Conservation (phyloP, 2,888 invertebrate genomes). For the Campaea margaritaria region DNA sequence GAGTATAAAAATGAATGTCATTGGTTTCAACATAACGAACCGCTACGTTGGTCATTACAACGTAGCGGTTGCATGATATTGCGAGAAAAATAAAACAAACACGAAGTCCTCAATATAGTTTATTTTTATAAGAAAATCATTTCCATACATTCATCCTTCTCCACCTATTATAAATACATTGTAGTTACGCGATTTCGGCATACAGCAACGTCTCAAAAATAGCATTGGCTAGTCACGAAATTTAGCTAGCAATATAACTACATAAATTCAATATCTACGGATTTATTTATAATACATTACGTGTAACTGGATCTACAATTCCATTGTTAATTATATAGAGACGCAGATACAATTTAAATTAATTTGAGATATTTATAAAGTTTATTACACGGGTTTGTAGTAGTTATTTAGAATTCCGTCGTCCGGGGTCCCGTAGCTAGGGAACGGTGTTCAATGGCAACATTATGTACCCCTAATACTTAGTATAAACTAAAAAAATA, state of each 20-base stretch:
- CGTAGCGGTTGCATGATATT: too few species aligned
- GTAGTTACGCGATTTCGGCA: conserved; percentile 71
- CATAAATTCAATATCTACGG: conserved; percentile 70
- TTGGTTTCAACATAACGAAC: too few species aligned
- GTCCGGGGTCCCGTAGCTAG: conserved; percentile 16
- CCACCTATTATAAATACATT: conserved; percentile 80
- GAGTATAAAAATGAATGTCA: too few species aligned
- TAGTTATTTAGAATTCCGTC: conserved; percentile 34
- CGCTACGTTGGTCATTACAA: too few species aligned
- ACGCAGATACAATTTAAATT: conserved; percentile 32
- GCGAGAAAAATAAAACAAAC: conserved; percentile 45
- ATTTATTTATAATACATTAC: conserved; percentile 72
- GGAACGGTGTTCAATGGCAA: conserved; percentile 13
- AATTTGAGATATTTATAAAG: conserved; percentile 37
- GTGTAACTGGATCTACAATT: conserved; percentile 60
- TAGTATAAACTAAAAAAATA: conserved; percentile 26
- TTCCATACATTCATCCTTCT: conserved; percentile 78
- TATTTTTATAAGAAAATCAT: conserved; percentile 84
- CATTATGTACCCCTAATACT: conserved; percentile 21
- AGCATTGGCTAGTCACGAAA: conserved; percentile 83
- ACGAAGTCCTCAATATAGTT: conserved; percentile 76
- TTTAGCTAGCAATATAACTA: conserved; percentile 82
- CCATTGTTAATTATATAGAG: conserved; percentile 38
- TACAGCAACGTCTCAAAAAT: conserved; percentile 82
- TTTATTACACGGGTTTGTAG: conserved; percentile 33